Evolutionary conservation across 2,888 invertebrate genomes (phyloP).

Genomic region (Strigamia maritima): DNA sequence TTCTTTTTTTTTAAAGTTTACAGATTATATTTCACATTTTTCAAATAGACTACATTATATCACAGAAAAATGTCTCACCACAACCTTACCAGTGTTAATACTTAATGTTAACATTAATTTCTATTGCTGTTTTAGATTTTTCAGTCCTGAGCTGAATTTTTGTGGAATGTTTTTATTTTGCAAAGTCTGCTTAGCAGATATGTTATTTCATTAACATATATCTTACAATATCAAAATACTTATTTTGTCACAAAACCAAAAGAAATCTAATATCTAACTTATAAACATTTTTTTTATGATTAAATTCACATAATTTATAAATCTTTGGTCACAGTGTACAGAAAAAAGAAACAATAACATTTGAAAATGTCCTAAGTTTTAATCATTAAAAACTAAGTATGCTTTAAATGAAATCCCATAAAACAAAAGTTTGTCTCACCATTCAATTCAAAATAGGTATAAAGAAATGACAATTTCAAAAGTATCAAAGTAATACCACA

Average conservation of each 20-base stretch:
- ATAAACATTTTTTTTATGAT: not conserved
- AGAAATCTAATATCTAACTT: not conserved
- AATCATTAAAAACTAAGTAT: not conserved
- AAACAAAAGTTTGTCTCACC: not conserved
- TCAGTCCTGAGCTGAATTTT: not conserved
- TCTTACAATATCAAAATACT: not conserved
- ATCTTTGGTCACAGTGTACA: not conserved
- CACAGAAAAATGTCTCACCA: constrained; percentile 4
- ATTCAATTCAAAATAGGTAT: not conserved
- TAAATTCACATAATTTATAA: not conserved
- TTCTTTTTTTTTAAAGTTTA: not conserved
- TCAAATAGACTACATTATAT: not conserved
- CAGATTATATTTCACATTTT: not conserved
- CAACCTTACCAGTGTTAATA: not conserved
- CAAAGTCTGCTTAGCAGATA: not conserved
- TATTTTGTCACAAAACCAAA: not conserved
- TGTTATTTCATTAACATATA: not conserved
- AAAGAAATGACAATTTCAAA: not conserved
- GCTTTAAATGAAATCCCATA: not conserved
- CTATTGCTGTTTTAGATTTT: not conserved
- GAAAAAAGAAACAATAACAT: not conserved
- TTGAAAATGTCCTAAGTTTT: not conserved
- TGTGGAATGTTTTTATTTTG: not conserved
- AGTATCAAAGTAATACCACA: not conserved
- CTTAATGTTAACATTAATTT: not conserved